Conservation (phyloP, 1,140 invertebrate species). For the Saccostrea echinata region DNA sequence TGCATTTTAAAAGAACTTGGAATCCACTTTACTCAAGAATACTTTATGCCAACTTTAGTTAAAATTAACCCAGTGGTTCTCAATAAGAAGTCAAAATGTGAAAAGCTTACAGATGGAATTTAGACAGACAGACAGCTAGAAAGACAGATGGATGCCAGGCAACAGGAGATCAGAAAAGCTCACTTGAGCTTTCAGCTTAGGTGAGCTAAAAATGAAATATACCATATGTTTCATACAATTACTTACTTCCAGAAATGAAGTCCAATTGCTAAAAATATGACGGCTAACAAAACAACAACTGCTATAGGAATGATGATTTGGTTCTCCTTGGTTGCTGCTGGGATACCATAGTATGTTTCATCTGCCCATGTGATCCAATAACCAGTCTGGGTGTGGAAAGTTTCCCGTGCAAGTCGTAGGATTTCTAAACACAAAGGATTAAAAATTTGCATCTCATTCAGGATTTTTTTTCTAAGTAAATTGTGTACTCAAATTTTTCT, state of each 20-base stretch:
- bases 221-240: neutral
- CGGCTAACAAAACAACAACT: constrained; percentile 55
- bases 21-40: too few species aligned
- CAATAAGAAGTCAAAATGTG: too few species aligned
- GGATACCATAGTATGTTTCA: constrained; percentile 64
- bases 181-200: too few species aligned
- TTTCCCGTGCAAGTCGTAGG: constrained; percentile 31
- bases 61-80: too few species aligned
- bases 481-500: neutral
- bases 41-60: too few species aligned
- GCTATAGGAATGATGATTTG: constrained; percentile 68
- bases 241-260: constrained; percentile 68
- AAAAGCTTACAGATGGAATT: too few species aligned
- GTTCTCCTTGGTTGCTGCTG: constrained; percentile 57
- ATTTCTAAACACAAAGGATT: constrained; percentile 31
- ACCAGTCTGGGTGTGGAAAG: constrained; percentile 48
- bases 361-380: constrained; percentile 66
- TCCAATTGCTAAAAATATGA: constrained; percentile 62
- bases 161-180: too few species aligned
- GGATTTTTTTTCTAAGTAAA: neutral
- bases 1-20: too few species aligned
- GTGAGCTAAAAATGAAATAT: neutral
- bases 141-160: too few species aligned
- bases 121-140: too few species aligned
- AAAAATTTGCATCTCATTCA: neutral